Conservation (phyloP, 2,797 vertebrate genomes). For the Sebastes trivittatus region DNA sequence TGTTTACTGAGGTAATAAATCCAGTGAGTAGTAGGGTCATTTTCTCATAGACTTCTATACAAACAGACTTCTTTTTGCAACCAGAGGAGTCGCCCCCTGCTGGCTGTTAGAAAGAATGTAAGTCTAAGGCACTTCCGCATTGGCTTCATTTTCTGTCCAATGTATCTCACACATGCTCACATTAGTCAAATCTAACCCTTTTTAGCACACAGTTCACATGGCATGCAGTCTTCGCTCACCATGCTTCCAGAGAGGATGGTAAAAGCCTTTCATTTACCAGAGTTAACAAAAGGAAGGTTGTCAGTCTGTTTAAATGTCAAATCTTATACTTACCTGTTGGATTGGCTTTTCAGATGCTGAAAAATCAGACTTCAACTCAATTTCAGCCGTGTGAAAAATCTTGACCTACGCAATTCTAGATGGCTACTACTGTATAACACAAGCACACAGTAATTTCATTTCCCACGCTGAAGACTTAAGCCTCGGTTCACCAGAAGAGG, state of each 20-base stretch:
- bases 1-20: too few species aligned
- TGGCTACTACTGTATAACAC: background rate
- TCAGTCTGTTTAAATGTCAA: conserved; percentile 10
- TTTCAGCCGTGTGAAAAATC: background rate
- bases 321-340: background rate
- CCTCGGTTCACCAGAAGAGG: background rate
- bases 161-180: background rate
- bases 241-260: background rate
- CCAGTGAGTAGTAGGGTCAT: fast-evolving
- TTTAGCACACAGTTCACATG: conserved; percentile 11
- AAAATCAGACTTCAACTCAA: too few species aligned
- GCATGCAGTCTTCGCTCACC: background rate
- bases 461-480: background rate
- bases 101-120: too few species aligned
- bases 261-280: conserved; percentile 35
- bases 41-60: fast-evolving
- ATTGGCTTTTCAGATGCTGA: background rate
- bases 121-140: too few species aligned
- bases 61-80: too few species aligned
- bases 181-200: background rate
- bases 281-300: background rate
- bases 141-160: too few species aligned
- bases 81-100: too few species aligned
- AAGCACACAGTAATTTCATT: background rate
- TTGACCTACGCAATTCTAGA: background rate